Conservation (phyloP, 2,888 invertebrate species). For the Minunthozetes semirufus region DNA sequence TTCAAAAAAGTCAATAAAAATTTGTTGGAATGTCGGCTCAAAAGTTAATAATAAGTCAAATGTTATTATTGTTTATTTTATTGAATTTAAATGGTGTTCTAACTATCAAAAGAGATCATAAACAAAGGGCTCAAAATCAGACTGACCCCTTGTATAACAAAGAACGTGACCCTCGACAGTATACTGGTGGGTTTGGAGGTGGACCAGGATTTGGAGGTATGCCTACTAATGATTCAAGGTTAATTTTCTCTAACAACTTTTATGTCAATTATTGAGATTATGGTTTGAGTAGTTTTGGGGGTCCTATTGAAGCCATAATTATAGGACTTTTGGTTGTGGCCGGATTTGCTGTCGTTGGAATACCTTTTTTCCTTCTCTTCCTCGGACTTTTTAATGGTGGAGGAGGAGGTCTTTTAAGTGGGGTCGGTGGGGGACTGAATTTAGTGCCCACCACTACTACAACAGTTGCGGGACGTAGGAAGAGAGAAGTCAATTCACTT, state of each 20-base stretch:
- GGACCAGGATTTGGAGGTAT: slow-evolving; percentile 13
- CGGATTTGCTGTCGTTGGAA: slow-evolving; percentile 27
- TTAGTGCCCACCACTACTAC: slow-evolving; percentile 36
- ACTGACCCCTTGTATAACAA: not conserved
- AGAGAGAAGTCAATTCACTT: not conserved
- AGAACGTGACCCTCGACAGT: slow-evolving; percentile 12
- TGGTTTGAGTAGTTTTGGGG: slow-evolving; percentile 18
- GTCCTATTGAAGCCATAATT: slow-evolving; percentile 31
- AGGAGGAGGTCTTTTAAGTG: not conserved
- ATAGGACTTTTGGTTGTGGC: slow-evolving; percentile 26
- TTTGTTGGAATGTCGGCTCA: not conserved
- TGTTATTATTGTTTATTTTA: not conserved
- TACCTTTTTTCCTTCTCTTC: slow-evolving; percentile 29
- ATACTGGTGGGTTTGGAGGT: not conserved
- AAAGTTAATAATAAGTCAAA: not conserved
- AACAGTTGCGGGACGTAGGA: slow-evolving; percentile 33
- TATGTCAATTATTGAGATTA: not conserved
- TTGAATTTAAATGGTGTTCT: not conserved
- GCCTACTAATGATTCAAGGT: not conserved
- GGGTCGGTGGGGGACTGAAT: slow-evolving; percentile 25
- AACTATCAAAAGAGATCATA: slow-evolving; percentile 15
- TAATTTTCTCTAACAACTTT: not conserved
- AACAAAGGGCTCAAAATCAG: not conserved
- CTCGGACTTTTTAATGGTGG: not conserved
- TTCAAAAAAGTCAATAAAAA: no score